Percentiles rank a stretch among this genome's conserved stretches.
phyloP scores from a whole-genome alignment of 2,888 invertebrate species.

The Callinectes sapidus region DNA sequence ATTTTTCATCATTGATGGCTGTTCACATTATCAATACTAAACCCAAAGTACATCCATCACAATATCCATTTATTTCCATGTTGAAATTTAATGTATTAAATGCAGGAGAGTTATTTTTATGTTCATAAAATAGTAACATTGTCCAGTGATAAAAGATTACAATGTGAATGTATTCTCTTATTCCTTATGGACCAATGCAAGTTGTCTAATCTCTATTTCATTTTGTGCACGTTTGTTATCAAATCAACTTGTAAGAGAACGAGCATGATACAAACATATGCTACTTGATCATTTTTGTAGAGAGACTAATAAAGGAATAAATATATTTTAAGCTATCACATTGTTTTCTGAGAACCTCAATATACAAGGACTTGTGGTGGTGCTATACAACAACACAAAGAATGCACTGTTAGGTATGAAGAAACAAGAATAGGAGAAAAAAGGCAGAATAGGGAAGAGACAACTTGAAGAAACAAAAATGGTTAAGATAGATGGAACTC shows the following conservation, averaged over 20 bases:
- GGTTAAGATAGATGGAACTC: too few species aligned
- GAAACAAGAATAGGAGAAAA: too few species aligned
- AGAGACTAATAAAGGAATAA: slow-evolving; percentile 51
- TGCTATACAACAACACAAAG: too few species aligned
- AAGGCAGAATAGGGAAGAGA: too few species aligned
- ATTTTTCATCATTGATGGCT: background rate
- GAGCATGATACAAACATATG: slow-evolving; percentile 56
- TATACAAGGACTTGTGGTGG: background rate
- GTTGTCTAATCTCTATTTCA: slow-evolving; percentile 49
- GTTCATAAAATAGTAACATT: background rate
- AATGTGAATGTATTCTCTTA: background rate
- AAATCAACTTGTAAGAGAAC: background rate
- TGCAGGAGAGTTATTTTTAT: background rate
- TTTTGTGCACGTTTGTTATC: slow-evolving; percentile 49
- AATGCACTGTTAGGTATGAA: too few species aligned
- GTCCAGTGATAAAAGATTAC: background rate
- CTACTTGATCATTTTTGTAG: slow-evolving; percentile 59
- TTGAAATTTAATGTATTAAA: background rate
- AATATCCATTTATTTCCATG: background rate
- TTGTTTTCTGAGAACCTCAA: background rate
- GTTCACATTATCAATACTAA: background rate
- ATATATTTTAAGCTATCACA: slow-evolving; percentile 63
- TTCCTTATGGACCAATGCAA: slow-evolving; percentile 64
- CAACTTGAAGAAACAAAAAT: too few species aligned
- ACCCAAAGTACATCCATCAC: background rate